A percentile compares a stretch with the other conserved stretches of the same genome.
Conservation (phyloP, 1,140 invertebrate genomes). For the Branchinecta lindahli region DNA sequence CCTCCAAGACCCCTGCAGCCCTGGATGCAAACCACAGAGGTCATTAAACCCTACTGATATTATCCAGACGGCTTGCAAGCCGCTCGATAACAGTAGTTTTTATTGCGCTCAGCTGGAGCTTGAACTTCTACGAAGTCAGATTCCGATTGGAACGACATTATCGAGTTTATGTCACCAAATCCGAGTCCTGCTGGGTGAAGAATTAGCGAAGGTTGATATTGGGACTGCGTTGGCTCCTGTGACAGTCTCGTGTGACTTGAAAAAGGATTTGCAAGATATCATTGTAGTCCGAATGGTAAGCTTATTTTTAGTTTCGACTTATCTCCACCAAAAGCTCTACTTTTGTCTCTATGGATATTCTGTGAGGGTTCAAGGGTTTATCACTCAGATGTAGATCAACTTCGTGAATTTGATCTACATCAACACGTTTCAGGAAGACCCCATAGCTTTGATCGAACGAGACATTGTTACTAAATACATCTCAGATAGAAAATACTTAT, state of each 20-base stretch:
- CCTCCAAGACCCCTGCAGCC: neutral
- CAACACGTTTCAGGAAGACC: too few species aligned
- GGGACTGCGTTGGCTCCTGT: neutral
- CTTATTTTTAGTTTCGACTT: too few species aligned
- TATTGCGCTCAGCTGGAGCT: neutral
- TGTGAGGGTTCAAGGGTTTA: too few species aligned
- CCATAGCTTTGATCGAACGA: too few species aligned
- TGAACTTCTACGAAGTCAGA: neutral
- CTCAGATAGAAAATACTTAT: too few species aligned
- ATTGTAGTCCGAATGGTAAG: neutral
- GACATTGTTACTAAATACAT: too few species aligned
- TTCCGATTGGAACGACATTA: slow-evolving; percentile 1
- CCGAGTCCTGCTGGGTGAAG: neutral
- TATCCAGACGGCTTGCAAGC: neutral
- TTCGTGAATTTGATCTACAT: too few species aligned
- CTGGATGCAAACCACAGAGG: neutral
- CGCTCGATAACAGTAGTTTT: neutral
- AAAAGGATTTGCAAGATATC: neutral
- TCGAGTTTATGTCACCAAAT: neutral
- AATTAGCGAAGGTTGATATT: neutral
- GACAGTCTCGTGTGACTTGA: neutral
- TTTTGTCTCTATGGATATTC: too few species aligned
- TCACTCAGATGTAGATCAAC: too few species aligned
- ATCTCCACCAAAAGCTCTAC: too few species aligned
- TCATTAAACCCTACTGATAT: neutral